These are phyloP conservation scores for Rhopalosiphum maidis DNA, from an alignment of 1,140 invertebrate species.

Conservation along the genomic window DNA sequence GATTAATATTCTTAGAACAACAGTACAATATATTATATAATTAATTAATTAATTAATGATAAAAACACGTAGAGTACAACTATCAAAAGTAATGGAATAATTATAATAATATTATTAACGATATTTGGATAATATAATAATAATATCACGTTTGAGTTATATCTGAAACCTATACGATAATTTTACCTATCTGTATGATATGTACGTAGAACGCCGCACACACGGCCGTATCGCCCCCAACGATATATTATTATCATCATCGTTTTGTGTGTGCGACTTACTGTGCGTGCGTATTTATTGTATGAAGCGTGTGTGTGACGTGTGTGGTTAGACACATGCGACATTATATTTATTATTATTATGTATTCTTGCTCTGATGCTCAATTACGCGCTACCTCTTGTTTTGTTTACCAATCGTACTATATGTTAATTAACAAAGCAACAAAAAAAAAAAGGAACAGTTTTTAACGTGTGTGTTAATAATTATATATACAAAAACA, in stretches of 20 bases:
- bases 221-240: not conserved
- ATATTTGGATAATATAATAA: not conserved
- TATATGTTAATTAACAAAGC: conserved; percentile 39
- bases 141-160: conserved; percentile 23
- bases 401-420: conserved; percentile 54
- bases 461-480: conserved; percentile 43
- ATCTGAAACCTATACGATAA: not conserved
- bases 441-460: conserved; percentile 23
- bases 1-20: conserved; percentile 50
- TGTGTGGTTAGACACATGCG: not conserved
- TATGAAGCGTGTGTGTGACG: not conserved
- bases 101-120: not conserved
- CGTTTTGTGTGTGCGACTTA: not conserved
- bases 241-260: not conserved
- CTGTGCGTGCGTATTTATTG: not conserved
- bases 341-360: conserved; percentile 28
- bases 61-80: conserved; percentile 55
- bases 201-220: not conserved
- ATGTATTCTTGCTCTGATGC: conserved; percentile 48
- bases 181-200: not conserved
- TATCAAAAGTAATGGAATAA: not conserved
- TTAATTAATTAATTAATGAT: not conserved
- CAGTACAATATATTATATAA: conserved; percentile 48
- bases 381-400: conserved; percentile 54
- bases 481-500: not conserved